phyloP scores from a whole-genome alignment of 1,140 invertebrate genomes.

The Drosophila truncata region DNA sequence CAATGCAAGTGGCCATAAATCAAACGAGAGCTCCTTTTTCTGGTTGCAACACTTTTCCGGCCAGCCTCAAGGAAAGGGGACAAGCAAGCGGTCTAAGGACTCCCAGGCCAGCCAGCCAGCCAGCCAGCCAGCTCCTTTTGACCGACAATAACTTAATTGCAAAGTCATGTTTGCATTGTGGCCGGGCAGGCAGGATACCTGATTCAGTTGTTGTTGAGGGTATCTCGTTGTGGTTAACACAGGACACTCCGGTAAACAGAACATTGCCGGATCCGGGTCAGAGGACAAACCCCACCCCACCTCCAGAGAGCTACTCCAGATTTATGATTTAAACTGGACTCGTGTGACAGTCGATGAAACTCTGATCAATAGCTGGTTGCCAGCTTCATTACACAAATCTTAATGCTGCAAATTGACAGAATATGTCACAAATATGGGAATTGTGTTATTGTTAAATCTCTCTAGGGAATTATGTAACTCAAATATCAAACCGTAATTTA shows the following conservation, averaged over 20 bases:
- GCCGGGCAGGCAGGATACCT: constrained; percentile 58
- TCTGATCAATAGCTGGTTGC: constrained; percentile 18
- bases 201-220: constrained; percentile 45
- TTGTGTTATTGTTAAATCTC: neutral
- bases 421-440: neutral
- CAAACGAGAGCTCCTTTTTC: constrained; percentile 61
- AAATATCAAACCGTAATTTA: neutral
- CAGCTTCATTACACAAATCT: neutral
- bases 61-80: constrained; percentile 7
- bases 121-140: constrained; percentile 47
- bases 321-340: constrained; percentile 24
- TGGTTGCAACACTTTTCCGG: neutral
- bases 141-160: constrained; percentile 80
- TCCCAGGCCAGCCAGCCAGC: constrained; percentile 20
- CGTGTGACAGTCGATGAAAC: constrained; percentile 16
- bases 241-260: constrained; percentile 46
- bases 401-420: constrained; percentile 14
- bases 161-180: constrained; percentile 81
- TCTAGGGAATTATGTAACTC: neutral
- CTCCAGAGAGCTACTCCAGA: constrained; percentile 6
- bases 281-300: neutral
- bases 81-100: constrained; percentile 23
- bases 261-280: constrained; percentile 36
- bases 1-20: constrained; percentile 70
- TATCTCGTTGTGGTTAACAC: constrained; percentile 46